These are phyloP conservation scores for Ibidorhyncha struthersii DNA, from an alignment of 2,113 vertebrate genomes.

Conservation along the genomic window DNA sequence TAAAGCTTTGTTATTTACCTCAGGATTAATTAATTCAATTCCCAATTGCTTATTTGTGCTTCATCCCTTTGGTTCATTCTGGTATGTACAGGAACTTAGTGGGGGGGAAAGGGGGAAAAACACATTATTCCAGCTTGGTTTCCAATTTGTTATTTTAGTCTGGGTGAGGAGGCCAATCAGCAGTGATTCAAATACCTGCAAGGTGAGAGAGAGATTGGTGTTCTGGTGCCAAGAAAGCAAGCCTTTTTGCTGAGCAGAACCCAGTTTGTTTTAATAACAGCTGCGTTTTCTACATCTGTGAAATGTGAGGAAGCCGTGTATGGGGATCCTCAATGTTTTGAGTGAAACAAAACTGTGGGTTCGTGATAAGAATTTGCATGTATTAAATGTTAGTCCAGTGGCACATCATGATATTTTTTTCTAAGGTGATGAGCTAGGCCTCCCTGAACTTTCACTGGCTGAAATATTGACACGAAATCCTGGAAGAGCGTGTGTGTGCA, in stretches of 20 bases:
- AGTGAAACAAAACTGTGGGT: background rate
- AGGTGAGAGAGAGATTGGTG: background rate
- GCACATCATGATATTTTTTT: background rate
- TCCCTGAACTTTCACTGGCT: background rate
- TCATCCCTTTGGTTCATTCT: background rate
- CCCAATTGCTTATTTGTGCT: background rate
- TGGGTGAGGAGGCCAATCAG: background rate
- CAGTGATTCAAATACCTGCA: slow-evolving; percentile 25
- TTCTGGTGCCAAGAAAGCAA: background rate
- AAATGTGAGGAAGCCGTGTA: background rate
- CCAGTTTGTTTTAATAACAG: background rate
- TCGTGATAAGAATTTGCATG: background rate
- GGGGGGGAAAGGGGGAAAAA: background rate
- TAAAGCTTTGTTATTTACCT: background rate
- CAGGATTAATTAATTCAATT: background rate
- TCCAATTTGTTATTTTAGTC: slow-evolving; percentile 37
- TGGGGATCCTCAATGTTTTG: background rate
- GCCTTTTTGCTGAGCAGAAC: background rate
- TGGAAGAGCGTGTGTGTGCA: background rate
- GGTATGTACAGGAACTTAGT: background rate
- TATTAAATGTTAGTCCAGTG: background rate
- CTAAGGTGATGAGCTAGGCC: background rate
- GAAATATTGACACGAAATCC: background rate
- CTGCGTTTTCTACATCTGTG: background rate
- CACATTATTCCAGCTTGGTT: background rate